Conservation (phyloP, 2,113 vertebrate species). For the Sminthopsis crassicaudata region DNA sequence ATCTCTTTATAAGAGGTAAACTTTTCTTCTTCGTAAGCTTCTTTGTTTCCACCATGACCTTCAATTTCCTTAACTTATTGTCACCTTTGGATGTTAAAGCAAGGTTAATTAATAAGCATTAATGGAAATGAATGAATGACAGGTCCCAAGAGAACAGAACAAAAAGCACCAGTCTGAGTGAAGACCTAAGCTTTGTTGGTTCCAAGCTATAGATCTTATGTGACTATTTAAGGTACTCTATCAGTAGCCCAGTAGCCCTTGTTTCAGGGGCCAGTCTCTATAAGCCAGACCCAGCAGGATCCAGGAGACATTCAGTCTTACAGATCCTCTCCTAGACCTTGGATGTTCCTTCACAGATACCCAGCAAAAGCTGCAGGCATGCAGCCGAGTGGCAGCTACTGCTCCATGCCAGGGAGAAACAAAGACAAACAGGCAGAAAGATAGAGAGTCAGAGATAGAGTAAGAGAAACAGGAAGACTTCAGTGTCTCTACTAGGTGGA, state of each 20-base stretch:
- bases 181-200: background rate
- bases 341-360: background rate
- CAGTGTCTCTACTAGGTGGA: background rate
- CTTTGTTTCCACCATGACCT: background rate
- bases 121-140: constrained; percentile 3
- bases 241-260: background rate
- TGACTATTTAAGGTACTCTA: background rate
- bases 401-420: background rate
- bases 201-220: background rate
- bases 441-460: background rate
- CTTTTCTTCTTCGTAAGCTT: background rate
- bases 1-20: background rate
- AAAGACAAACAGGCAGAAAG: background rate
- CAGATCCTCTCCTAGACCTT: background rate
- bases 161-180: background rate
- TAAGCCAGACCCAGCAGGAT: background rate
- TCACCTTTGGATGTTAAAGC: background rate
- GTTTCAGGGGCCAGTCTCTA: background rate
- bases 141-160: background rate
- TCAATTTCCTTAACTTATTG: background rate
- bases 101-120: constrained; percentile 4
- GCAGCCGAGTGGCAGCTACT: background rate
- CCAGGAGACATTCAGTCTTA: background rate
- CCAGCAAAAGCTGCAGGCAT: background rate
- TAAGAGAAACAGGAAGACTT: background rate